Base-by-base conservation (phyloP, 2,113 vertebrate species). In the Halcyon malimbica region DNA sequence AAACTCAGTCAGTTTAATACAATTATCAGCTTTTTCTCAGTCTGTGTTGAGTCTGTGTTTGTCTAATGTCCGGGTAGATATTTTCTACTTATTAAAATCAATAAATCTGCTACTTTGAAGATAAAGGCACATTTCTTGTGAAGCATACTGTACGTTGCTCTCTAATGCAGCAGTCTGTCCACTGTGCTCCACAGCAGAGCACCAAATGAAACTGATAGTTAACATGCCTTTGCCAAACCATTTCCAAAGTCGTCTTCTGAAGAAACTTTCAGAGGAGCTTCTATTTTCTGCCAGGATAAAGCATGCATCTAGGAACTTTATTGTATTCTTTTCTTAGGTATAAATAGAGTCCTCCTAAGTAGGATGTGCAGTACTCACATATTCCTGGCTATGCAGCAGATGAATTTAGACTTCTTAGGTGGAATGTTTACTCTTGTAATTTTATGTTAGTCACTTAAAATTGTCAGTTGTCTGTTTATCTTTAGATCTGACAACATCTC, bases 21-120 rank as follows among this genome's bases (percentile, higher is more conserved):
- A 98, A 98, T 98, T 98, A 97, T 98, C 97, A 98, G 97, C 97
- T 98, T 98, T 98, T 97, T 54, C 97, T 97, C 97, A 98, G 97
- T 97, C 97, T 98, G 97, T 98, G 97, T 98, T 98, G 97, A 98
- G 97, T 98, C 97, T 98, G 93, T 98, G 97, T 98, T 98, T 98
- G 97, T 98, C 98, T 98, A 97, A 97, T 98, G 98, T 98, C 97
- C 97, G 41, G 95, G 96, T 96, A 97, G 97, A 98, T 98, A 98
- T 98, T 98, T 98, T 98, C 97, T 97, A 93, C 95, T 97, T 98
- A 97, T 96, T 97, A 97, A 98, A 98, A 98, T 97, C 97, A 98
- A 98, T 98, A 98, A 98, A 98, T 98, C 97, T 98, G 97, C 96
- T 97, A 81, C 91, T 97, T 97, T 96, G 88, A 94, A 95, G 87